A percentile compares a stretch with the other conserved stretches of the same genome.
phyloP scores from a whole-genome alignment of 2,797 vertebrate genomes.

The Hozukius guyotensis region DNA sequence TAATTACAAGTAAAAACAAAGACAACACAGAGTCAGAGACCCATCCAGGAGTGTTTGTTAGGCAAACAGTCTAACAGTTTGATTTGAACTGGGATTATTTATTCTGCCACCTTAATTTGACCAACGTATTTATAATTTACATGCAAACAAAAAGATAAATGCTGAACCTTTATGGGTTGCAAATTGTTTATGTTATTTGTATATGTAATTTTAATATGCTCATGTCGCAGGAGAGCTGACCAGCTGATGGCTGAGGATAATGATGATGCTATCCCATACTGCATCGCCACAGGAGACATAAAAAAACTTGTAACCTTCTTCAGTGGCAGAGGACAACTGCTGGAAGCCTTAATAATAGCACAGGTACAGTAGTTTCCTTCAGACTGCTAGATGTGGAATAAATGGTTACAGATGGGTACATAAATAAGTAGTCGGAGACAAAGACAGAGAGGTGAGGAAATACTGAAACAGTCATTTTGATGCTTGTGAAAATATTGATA shows the following conservation, averaged over 20 bases:
- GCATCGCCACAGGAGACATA: constrained; percentile 91
- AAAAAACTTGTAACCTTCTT: constrained; percentile 92
- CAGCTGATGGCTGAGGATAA: constrained; percentile 95
- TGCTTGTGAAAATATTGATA: background rate
- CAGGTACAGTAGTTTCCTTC: constrained; percentile 83
- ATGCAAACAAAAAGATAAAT: background rate
- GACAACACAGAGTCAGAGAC: background rate
- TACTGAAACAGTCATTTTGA: background rate
- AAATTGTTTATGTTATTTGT: background rate
- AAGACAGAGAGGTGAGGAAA: background rate
- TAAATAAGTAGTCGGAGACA: background rate
- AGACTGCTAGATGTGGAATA: background rate
- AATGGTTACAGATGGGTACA: background rate
- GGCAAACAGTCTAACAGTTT: background rate
- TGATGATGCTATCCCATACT: constrained; percentile 94
- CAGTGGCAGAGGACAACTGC: constrained; percentile 92
- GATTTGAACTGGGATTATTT: background rate
- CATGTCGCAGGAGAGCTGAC: constrained; percentile 87
- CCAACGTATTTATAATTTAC: background rate
- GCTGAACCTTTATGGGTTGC: background rate
- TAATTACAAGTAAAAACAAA: background rate
- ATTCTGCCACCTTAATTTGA: background rate
- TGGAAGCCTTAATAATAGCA: constrained; percentile 91
- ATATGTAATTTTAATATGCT: background rate
- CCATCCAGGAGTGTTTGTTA: too few relatives aligned